Evolutionary conservation across 2,888 invertebrate genomes (phyloP), one percentile per base, ranked within the genome.

Genomic region (Chymomyza amoena): DNA sequence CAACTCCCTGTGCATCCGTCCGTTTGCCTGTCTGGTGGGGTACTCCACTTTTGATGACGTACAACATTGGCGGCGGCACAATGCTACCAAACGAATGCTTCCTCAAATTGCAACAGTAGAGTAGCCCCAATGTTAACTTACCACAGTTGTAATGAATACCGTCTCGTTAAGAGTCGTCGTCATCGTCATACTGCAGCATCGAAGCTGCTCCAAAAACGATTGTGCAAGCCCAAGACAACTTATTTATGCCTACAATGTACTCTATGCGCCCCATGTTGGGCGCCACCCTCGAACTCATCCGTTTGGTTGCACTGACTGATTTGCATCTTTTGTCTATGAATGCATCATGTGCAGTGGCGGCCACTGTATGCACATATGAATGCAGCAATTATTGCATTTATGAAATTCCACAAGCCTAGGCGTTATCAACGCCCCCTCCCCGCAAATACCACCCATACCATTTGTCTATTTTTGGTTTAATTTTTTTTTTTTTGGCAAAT

Each of bases 361-460:
- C 51, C 56, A 28, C 6, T n/a, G 39, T 16, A 61, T 45, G 66
- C 16, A 51, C 63, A 13, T 52, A 18, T 70, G 67, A 74, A 69
- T 69, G 75, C 65, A 68, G 81, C 85, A 88, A 87, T 87, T 87
- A 88, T 84, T 80, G 78, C 76, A 79, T 82, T 86, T 84, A 84
- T 84, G 78, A 78, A 81, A 84, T 79, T 79, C 70, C 65, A 69
- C 66, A 20, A 72, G 65, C 66, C 70, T 59, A 6, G 15, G n/a
- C 51, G 51, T 36, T 36, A 51, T 0, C 51, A 51, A 2, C 25
- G 2, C n/a, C 51, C 51, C 51, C 15, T 16, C 52, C n/a, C 51
- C 16, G 4, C 5, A 16, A 25, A 25, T 54, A 16, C 16, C 18
- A 4, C 3, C 16, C 9, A 9, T 6, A 32, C 32, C 7, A 18